These are phyloP conservation scores for Microvelia longipes DNA, from an alignment of 1,140 invertebrate species.

Conservation along the genomic window DNA sequence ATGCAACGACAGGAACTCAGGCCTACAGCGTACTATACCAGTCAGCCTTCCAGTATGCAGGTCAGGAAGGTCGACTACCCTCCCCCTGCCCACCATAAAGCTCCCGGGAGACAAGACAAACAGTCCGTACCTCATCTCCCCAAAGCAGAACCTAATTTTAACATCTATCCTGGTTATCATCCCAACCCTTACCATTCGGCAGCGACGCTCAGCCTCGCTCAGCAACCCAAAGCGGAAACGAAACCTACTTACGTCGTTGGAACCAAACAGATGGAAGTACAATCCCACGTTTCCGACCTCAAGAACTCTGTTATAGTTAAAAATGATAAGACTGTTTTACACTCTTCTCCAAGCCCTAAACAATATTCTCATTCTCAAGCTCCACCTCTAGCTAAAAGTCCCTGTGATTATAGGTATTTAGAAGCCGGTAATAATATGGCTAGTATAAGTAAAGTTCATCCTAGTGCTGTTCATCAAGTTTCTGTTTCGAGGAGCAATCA, in stretches of 20 bases:
- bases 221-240: constrained; percentile 33
- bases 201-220: constrained; percentile 30
- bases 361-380: constrained; percentile 37
- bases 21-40: neutral
- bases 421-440: constrained; percentile 32
- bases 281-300: constrained; percentile 43
- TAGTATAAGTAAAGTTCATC: constrained; percentile 21
- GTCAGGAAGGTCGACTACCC: constrained; percentile 34
- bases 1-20: constrained; percentile 9
- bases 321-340: constrained; percentile 46
- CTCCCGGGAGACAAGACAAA: constrained; percentile 18
- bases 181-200: constrained; percentile 47
- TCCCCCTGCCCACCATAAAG: constrained; percentile 36
- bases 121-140: constrained; percentile 33
- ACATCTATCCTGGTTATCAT: constrained; percentile 49
- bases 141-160: constrained; percentile 57
- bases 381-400: constrained; percentile 34
- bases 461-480: constrained; percentile 11
- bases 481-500: constrained; percentile 8
- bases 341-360: constrained; percentile 47
- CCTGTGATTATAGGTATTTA: constrained; percentile 40
- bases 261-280: constrained; percentile 37
- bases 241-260: constrained; percentile 28
- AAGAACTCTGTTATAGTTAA: constrained; percentile 65
- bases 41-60: constrained; percentile 3